Evolutionary conservation across 2,888 invertebrate genomes (phyloP).

Genomic region (Machimus atricapillus): DNA sequence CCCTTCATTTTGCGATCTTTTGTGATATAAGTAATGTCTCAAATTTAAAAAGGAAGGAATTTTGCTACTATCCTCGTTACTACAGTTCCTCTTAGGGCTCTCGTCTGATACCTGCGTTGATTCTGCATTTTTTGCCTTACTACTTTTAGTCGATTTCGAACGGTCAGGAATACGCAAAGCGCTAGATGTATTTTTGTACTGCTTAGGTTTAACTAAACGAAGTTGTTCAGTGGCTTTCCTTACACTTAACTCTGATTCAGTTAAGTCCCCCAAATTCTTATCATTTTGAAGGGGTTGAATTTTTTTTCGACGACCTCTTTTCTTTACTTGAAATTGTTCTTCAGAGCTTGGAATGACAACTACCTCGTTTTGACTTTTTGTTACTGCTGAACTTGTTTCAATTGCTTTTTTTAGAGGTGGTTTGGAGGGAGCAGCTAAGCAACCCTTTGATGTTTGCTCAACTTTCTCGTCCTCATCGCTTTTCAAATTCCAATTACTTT

Average conservation of each 20-base stretch:
- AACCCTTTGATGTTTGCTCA: neutral
- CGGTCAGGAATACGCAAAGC: neutral
- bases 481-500: neutral
- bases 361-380: neutral
- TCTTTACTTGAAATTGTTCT: neutral
- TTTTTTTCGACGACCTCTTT: neutral
- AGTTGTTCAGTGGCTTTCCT: neutral
- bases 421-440: neutral
- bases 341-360: neutral
- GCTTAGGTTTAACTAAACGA: neutral
- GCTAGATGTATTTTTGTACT: neutral
- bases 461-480: neutral
- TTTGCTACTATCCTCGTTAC: neutral
- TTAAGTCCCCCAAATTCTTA: neutral
- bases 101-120: neutral
- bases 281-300: neutral
- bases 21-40: conserved; percentile 16
- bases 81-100: neutral
- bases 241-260: neutral
- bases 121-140: neutral
- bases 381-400: neutral
- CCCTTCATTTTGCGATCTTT: neutral
- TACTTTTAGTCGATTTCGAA: neutral
- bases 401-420: neutral
- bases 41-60: conserved; percentile 37